Evolutionary conservation across 2,113 vertebrate species (phyloP).

Genomic region (Lethenteron reissneri): DNA sequence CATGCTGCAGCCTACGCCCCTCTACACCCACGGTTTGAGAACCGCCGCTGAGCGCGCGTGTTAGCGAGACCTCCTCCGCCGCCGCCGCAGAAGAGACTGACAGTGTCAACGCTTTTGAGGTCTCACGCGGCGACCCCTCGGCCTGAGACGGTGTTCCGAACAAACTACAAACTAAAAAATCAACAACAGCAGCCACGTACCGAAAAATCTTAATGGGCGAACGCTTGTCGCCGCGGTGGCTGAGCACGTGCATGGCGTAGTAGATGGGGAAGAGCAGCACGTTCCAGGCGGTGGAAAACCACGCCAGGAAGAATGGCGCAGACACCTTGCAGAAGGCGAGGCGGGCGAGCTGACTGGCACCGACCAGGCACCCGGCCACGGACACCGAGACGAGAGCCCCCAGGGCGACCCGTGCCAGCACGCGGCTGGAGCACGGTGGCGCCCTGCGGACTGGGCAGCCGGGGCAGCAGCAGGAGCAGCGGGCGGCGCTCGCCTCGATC

Average conservation of each 20-base stretch:
- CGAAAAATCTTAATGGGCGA: conserved; percentile 64
- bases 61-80: background rate
- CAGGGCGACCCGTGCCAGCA: conserved; percentile 47
- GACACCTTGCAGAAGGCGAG: conserved; percentile 59
- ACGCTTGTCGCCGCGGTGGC: conserved; percentile 49
- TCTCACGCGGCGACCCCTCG: no score
- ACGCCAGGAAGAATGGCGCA: conserved; percentile 76
- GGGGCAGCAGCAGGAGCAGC: conserved; percentile 20
- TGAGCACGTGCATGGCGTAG: conserved; percentile 60
- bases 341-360: conserved; percentile 72
- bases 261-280: conserved; percentile 80
- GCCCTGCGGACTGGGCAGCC: conserved; percentile 23
- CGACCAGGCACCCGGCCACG: conserved; percentile 75
- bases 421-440: conserved; percentile 16
- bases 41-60: no score
- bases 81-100: no score
- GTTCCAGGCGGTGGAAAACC: conserved; percentile 93
- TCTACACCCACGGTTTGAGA: no score
- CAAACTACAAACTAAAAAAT: background rate
- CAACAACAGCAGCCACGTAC: conserved; percentile 21
- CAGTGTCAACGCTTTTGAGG: no score
- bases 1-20: no score
- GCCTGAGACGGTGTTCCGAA: background rate
- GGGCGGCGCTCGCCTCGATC: no score
- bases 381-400: conserved; percentile 56